Evolutionary conservation across 2,113 vertebrate genomes (phyloP).

Genomic region (Crotalus tigris): DNA sequence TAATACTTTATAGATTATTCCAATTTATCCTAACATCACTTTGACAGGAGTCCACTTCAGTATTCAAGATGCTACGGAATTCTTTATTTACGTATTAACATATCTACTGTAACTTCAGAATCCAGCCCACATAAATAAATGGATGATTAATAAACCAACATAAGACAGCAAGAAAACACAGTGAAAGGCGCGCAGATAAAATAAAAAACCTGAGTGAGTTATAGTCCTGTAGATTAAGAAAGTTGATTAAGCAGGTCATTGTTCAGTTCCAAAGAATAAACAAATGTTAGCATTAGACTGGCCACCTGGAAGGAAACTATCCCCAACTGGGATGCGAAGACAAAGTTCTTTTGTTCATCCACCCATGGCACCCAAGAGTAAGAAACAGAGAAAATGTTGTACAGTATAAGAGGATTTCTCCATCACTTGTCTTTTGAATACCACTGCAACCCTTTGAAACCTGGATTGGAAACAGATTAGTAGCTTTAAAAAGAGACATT

Average conservation of each 20-base stretch:
- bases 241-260: background rate
- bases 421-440: background rate
- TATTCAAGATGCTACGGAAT: background rate
- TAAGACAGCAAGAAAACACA: background rate
- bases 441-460: background rate
- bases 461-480: background rate
- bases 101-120: background rate
- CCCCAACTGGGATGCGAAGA: background rate
- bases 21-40: background rate
- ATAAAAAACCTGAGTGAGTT: background rate
- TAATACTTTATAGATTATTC: background rate
- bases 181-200: background rate
- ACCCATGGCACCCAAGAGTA: background rate
- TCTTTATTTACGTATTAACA: background rate
- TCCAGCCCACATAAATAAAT: background rate
- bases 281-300: background rate
- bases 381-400: background rate
- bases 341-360: background rate
- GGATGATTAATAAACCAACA: background rate
- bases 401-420: background rate
- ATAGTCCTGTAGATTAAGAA: background rate
- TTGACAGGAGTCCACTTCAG: background rate
- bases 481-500: background rate
- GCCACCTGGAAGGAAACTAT: background rate
- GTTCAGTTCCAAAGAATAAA: background rate